Base-by-base conservation (phyloP, 2,888 invertebrate genomes). In the Dasysyrphus albostriatus region DNA sequence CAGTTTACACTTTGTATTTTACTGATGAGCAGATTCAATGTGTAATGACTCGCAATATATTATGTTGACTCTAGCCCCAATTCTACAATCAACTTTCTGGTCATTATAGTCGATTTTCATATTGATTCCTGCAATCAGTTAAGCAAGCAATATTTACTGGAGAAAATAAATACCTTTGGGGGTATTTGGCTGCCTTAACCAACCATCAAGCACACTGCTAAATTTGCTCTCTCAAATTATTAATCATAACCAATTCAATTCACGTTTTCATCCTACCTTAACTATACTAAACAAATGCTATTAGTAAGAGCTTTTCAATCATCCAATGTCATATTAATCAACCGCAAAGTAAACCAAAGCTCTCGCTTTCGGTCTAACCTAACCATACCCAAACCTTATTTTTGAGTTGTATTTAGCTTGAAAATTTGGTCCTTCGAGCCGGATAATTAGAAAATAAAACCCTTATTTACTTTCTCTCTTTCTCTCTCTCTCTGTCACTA, bases 381-480 rank as follows among this genome's bases (percentile, higher is more conserved):
- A 59, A 39, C 24, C 7, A 5, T 59, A 24, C 19, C 5, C 34
- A 9, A 24, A 24, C 24, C 24, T 24, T 24, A 19, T 19, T 1
- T 12, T 37, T 16, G 10, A 29, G 3, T 39, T 37, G 42, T 24
- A 42, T 24, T 42, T 24, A 1, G 59, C 51, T 81, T 16, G 42
- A 65, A 70, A 39, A 51, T 58, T 82, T 76, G 70, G 82, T 82
- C 77, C 82, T 59, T 72, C 82, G 77, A 82, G 82, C 67, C 54
- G 78, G 61, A 78, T 83, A 69, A 77, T 78, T 73, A 82, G 54
- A 76, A 76, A 70, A 67, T 67, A 49, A 14, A 34, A 67, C 9
- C 8, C 16, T 19, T 12, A 24, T 24, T 29, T 44, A 8, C 4
- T 67, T 34, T 32, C 10, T 14, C 24, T 51, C 0, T 6, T 2